A percentile compares a stretch with the other conserved stretches of the same genome.
Evolutionary conservation across 1,140 invertebrate species (phyloP).

Genomic region (Homarus americanus): DNA sequence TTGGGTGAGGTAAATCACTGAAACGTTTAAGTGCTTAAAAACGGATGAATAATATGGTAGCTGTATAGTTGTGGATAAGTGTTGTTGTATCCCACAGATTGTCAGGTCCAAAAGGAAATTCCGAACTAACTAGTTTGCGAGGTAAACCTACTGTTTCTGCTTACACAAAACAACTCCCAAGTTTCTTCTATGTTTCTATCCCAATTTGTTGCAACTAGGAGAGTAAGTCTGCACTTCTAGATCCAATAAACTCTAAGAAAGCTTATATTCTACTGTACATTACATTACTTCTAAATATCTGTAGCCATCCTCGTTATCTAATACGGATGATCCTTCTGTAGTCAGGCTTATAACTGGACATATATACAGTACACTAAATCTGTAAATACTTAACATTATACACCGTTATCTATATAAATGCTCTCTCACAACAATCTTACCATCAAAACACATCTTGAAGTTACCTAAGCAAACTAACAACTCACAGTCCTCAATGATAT

Average conservation of each 20-base stretch:
- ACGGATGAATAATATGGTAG: not conserved
- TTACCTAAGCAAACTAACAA: not conserved
- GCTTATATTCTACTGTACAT: conserved; percentile 21
- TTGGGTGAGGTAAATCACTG: not conserved
- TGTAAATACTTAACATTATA: not conserved
- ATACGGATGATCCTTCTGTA: not conserved
- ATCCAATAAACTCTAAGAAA: conserved; percentile 15
- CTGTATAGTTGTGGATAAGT: not conserved
- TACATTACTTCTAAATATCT: conserved; percentile 32
- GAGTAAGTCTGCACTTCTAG: not conserved
- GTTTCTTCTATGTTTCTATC: conserved; percentile 26
- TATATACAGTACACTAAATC: not conserved
- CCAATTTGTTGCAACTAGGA: not conserved
- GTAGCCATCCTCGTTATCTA: conserved; percentile 24
- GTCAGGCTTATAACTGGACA: conserved; percentile 19
- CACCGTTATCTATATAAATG: conserved; percentile 3
- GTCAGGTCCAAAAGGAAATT: conserved; percentile 37
- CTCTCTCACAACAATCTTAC: not conserved
- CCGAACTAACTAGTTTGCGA: conserved; percentile 27
- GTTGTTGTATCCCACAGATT: conserved; percentile 26
- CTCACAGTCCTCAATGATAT: not conserved
- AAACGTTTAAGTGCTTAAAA: not conserved
- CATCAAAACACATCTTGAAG: not conserved
- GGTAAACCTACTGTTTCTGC: conserved; percentile 8
- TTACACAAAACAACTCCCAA: not conserved